Base-by-base conservation (phyloP, 2,888 invertebrate genomes). In the Perizoma affinitatum region DNA sequence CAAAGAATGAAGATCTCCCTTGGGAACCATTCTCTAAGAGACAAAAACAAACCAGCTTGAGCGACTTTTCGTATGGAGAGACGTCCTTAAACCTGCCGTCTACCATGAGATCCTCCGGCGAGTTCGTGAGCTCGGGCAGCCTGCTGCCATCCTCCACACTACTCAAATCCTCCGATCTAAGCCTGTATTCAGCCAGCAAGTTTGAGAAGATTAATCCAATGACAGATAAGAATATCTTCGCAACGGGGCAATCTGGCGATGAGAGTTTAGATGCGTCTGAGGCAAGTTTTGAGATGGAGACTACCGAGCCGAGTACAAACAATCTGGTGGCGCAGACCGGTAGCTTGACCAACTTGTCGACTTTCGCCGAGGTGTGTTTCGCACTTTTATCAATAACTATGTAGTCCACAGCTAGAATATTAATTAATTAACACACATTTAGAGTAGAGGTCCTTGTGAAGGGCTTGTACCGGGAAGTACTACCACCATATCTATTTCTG, bases 51-150 rank as follows among this genome's bases (percentile, higher is more conserved):
- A 80, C 80, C 0, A 86, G 87, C 54, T 61, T 87, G 4, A 83
- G 81, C 51, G 88, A 90, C 63, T 89, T 88, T 63, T 84, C 86
- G 0, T 90, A 84, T 54, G 85, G 85, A 0, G 90, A 89, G 58
- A 83, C 79, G 34, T 67, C 84, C 0, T 79, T 75, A 54, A 83
- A 83, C 55, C 63, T 85, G 38, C 71, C 80, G 0, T 0, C 54
- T 0, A 5, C 54, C 22, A 40, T 8, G 1, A 22, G 38, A 6
- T 43, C 62, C 7, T 51, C 54, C 6, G 61, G 61, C 9, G 61
- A 61, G 36, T 36, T 61, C 7, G 61, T 61, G 34, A 61, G 38
- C 33, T 61, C 62, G 9, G 59, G 54, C 8, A 47, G 35, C 9
- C 50, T 54, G 43, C 41, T 62, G 22, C 58, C 63, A 3, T 52